Base-by-base conservation (phyloP, 2,888 invertebrate genomes). In the Brenthis ino region DNA sequence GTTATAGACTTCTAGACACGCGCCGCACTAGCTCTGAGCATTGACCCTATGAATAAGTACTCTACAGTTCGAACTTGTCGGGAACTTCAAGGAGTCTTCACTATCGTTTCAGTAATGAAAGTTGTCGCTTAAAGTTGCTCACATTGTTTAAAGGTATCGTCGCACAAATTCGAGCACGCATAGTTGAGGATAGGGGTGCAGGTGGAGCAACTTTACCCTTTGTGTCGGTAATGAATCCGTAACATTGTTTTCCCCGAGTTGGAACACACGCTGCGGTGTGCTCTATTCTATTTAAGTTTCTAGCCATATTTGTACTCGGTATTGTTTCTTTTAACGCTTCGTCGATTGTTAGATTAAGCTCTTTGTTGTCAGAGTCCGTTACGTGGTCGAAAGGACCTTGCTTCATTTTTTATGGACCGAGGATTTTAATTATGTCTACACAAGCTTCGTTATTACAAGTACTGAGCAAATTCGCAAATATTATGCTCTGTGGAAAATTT, bases 161-260 rank as follows among this genome's bases (percentile, higher is more conserved):
- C 70, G 67, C 60, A 67, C 63, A 72, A 68, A 73, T 70, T 68
- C 72, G 57, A 71, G 74, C 65, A 70, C 73, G 69, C 72, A 75
- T 78, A 78, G 76, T 77, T 78, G 69, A 11, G 67, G 69, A 71
- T 75, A 73, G 74, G 68, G 64, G 72, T 69, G 65, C 77, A 76
- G 78, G 76, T 76, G 75, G 76, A 64, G 64, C 57, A 78, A 80
- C 73, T 79, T 79, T 64, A 56, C 70, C 78, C 78, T 79, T 78
- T 80, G 79, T 77, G 74, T 74, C 69, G 63, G 71, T 75, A 77
- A 77, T 77, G 76, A 76, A 78, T 77, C 75, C 72, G 68, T 60
- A 75, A 77, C 77, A 77, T 77, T 76, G 77, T 79, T 79, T 72
- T 65, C 70, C 33, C 64, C 54, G 65, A 72, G 76, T 74, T 76